phyloP scores from a whole-genome alignment of 1,140 invertebrate species.

The Pseudomyrmex sp. region DNA sequence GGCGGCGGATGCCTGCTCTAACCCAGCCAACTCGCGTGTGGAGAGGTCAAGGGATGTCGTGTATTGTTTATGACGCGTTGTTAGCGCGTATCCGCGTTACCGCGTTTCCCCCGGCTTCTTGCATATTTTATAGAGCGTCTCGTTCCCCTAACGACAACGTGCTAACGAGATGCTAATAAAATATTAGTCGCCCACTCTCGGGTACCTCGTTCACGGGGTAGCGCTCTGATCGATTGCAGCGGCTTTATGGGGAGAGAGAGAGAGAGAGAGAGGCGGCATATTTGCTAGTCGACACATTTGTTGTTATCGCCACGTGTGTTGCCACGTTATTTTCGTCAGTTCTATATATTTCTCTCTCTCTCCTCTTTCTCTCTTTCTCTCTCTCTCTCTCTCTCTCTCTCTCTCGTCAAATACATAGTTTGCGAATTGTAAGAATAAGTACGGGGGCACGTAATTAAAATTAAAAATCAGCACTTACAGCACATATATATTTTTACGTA shows the following conservation, averaged over 20 bases:
- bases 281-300: constrained; percentile 26
- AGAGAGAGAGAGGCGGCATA: constrained; percentile 25
- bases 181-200: constrained; percentile 71
- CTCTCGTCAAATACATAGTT: too few relatives aligned
- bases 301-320: neutral
- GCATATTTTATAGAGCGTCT: constrained; percentile 73
- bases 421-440: neutral
- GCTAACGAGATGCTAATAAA: constrained; percentile 79
- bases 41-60: constrained; percentile 74
- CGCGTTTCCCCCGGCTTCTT: constrained; percentile 61
- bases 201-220: constrained; percentile 57
- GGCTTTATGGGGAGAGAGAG: constrained; percentile 3
- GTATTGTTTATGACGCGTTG: constrained; percentile 76
- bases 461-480: neutral
- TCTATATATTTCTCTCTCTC: neutral
- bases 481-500: constrained; percentile 56
- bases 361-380: too few relatives aligned
- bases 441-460: constrained; percentile 12
- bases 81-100: constrained; percentile 63
- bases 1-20: neutral
- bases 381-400: too few relatives aligned
- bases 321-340: constrained; percentile 19
- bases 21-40: constrained; percentile 33
- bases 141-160: constrained; percentile 73
- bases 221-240: constrained; percentile 45